These are phyloP conservation scores for Trichogramma pretiosum DNA, from an alignment of 1,140 invertebrate species.

Conservation along the genomic window DNA sequence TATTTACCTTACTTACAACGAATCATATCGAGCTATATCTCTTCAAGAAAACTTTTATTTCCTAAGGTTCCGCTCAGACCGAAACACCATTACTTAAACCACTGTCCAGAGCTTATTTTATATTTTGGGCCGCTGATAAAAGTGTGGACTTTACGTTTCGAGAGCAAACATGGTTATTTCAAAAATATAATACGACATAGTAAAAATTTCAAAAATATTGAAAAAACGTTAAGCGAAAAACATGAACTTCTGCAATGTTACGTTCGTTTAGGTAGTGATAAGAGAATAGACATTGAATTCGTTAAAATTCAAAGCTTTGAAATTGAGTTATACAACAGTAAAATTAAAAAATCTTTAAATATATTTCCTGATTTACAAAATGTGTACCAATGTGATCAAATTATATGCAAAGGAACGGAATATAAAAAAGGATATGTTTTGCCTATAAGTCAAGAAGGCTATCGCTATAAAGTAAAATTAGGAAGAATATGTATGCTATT, in stretches of 20 bases:
- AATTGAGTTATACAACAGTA: conserved; percentile 9
- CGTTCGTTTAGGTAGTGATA: conserved; percentile 17
- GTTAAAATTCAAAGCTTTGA: conserved; percentile 9
- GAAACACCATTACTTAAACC: conserved; percentile 1
- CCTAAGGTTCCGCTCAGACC: neutral
- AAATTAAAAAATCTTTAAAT: conserved; percentile 11
- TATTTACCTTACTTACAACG: conserved; percentile 14
- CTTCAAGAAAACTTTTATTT: conserved; percentile 5
- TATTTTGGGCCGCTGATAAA: neutral
- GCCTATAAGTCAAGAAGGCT: conserved; percentile 11
- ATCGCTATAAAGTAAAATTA: conserved; percentile 16
- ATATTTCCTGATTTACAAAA: neutral
- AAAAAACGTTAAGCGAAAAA: conserved; percentile 18
- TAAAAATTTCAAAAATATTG: conserved; percentile 12
- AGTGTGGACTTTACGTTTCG: conserved; percentile 7
- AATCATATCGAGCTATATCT: conserved; percentile 15
- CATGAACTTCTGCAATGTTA: conserved; percentile 25
- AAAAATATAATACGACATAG: conserved; percentile 9
- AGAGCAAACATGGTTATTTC: conserved; percentile 8
- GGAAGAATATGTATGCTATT: conserved; percentile 20
- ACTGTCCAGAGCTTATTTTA: conserved; percentile 2
- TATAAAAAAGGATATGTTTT: conserved; percentile 18
- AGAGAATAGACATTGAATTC: conserved; percentile 11
- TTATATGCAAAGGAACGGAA: conserved; percentile 19
- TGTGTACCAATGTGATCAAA: conserved; percentile 16